Evolutionary conservation across 2,797 vertebrate species (phyloP).

Genomic region (Masticophis lateralis): DNA sequence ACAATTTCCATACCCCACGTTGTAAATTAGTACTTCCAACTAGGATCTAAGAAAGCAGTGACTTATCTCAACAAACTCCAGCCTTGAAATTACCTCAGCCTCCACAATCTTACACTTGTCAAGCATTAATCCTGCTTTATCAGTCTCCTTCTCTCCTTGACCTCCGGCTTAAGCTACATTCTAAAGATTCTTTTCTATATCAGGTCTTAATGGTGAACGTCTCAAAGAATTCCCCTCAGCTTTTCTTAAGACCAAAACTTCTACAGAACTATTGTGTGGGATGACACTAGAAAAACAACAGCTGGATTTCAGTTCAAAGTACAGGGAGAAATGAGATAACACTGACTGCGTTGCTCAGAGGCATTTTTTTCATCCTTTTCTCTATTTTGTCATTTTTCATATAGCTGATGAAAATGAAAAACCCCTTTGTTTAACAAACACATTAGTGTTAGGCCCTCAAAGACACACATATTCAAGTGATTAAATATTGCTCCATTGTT

Average conservation of each 20-base stretch:
- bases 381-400: conserved; percentile 38
- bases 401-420: conserved; percentile 49
- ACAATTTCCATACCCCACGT: not conserved
- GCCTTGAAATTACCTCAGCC: conserved; percentile 26
- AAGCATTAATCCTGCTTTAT: not conserved
- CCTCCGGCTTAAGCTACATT: not conserved
- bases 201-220: not conserved
- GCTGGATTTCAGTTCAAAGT: conserved; percentile 15
- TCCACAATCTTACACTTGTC: conserved; percentile 1
- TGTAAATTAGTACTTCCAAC: not conserved
- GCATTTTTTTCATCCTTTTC: conserved; percentile 40
- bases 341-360: conserved; percentile 41
- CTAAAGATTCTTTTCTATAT: conserved; percentile 11
- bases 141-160: not conserved
- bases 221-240: not conserved
- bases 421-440: conserved; percentile 34
- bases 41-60: not conserved
- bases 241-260: not conserved
- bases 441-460: conserved; percentile 34
- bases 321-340: conserved; percentile 28
- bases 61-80: conserved; percentile 6
- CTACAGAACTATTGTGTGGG: not conserved
- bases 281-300: not conserved
- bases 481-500: not conserved
- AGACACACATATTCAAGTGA: conserved; percentile 7